Percentiles rank a stretch among this genome's conserved stretches.
phyloP scores from a whole-genome alignment of 2,797 vertebrate genomes.

The Hozukius guyotensis region DNA sequence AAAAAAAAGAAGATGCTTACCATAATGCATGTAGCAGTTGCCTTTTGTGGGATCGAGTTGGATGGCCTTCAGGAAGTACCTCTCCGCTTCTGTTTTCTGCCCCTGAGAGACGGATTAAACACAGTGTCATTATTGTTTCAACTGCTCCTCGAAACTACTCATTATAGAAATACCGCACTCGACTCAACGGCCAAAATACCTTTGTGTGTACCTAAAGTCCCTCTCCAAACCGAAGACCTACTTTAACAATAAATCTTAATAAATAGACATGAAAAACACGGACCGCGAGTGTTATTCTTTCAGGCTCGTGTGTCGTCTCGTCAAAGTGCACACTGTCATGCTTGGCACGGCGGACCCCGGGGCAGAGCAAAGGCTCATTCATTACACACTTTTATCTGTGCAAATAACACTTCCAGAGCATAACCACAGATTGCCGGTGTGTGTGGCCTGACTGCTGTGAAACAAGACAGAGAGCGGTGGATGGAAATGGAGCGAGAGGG shows the following conservation, averaged over 20 bases:
- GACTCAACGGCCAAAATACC: constrained; percentile 53
- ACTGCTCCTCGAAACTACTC: constrained; percentile 44
- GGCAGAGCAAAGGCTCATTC: constrained; percentile 48
- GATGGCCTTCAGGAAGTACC: constrained; percentile 96
- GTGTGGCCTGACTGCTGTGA: constrained; percentile 57
- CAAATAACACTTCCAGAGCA: constrained; percentile 62
- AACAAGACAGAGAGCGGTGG: constrained; percentile 16
- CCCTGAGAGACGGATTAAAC: constrained; percentile 84
- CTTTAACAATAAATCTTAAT: constrained; percentile 71
- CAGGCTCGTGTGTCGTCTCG: constrained; percentile 55
- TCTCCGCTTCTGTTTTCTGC: constrained; percentile 95
- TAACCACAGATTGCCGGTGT: constrained; percentile 40
- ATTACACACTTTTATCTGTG: constrained; percentile 70
- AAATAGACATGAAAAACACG: constrained; percentile 59
- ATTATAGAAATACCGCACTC: constrained; percentile 55
- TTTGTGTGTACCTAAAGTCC: constrained; percentile 43
- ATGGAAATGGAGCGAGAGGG: constrained; percentile 13
- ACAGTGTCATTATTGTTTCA: constrained; percentile 63
- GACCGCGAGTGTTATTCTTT: constrained; percentile 53
- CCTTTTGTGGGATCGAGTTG: constrained; percentile 96
- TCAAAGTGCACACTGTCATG: constrained; percentile 52
- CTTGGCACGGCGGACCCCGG: constrained; percentile 33
- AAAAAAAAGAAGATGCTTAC: constrained; percentile 78
- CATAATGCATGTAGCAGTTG: constrained; percentile 99
- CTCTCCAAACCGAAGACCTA: constrained; percentile 57